Conservation (phyloP, 2,797 vertebrate species). For the Alfaro cultratus region DNA sequence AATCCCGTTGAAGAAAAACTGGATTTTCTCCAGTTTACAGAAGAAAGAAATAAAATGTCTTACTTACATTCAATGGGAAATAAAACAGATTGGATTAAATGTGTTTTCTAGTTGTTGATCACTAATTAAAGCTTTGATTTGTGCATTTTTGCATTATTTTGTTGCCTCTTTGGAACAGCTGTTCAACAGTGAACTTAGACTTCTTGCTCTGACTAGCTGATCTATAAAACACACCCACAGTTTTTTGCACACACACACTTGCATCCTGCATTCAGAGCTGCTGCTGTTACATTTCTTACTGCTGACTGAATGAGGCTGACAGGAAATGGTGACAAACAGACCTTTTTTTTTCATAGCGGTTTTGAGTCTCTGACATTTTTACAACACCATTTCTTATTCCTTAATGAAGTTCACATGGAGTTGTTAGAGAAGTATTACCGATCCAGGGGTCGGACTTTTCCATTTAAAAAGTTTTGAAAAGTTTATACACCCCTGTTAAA, state of each 20-base stretch:
- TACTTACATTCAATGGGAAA: neutral
- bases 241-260: neutral
- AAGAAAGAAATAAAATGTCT: conserved; percentile 11
- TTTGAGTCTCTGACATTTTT: neutral
- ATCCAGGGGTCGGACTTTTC: neutral
- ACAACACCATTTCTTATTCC: neutral
- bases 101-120: neutral
- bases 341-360: neutral
- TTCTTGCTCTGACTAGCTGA: neutral
- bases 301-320: conserved; percentile 9
- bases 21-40: conserved; percentile 7
- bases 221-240: neutral
- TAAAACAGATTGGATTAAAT: neutral
- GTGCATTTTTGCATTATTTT: neutral
- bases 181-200: neutral
- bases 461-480: neutral
- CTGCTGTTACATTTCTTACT: neutral
- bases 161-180: neutral
- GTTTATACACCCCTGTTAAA: too few relatives aligned
- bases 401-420: neutral
- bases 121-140: neutral
- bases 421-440: neutral
- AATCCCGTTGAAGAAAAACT: neutral
- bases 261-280: conserved; percentile 12
- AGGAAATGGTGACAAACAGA: conserved; percentile 48